Base-by-base conservation (phyloP, 2,888 invertebrate species). In the Harpalus rubripes region DNA sequence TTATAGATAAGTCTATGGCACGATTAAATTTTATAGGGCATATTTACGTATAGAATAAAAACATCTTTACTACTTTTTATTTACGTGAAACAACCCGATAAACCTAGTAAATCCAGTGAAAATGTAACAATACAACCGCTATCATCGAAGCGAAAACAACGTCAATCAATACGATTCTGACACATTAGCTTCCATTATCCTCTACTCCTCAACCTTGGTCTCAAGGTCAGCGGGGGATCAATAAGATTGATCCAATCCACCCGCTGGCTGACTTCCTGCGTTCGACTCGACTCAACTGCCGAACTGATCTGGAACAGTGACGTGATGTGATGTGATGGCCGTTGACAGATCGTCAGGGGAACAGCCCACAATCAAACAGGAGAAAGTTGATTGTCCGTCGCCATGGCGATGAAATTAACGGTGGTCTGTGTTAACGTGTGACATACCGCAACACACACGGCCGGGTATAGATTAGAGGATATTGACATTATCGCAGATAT, bases 371-470 rank as follows among this genome's bases (percentile, higher is more conserved):
- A 39, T 72, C 16, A 8, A 58, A 78, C 32, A 16, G 58, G 44
- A 74, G 72, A 74, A 74, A 74, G 78, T 78, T 78, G 78, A 78
- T 78, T 78, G 78, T 78, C 22, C 78, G 78, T 78, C 58, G 39
- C 78, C 58, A 78, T 78, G 78, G 16, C 58, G 59, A 74, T 18
- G 22, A 44, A 74, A 74, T 74, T 74, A 74, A 74, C 44, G 10
- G 44, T 52, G 44, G 44, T 52, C 44, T 52, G 44, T 52, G 44
- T 52, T 52, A 8, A 52, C 18, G 72, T 74, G 52, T 41, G 72
- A 74, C 72, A 44, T 74, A 44, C 44, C 44, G 72, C 72, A 74
- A 44, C 44, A 78, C 58, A 58, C 8, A 22, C 52, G 76, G 76
- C 56, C 76, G 12, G 39, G 68, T 3, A 72, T 18, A 74, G 41